Percentiles rank a stretch among this genome's conserved stretches.
phyloP scores from a whole-genome alignment of 2,888 invertebrate species.

The Magallana nippona region DNA sequence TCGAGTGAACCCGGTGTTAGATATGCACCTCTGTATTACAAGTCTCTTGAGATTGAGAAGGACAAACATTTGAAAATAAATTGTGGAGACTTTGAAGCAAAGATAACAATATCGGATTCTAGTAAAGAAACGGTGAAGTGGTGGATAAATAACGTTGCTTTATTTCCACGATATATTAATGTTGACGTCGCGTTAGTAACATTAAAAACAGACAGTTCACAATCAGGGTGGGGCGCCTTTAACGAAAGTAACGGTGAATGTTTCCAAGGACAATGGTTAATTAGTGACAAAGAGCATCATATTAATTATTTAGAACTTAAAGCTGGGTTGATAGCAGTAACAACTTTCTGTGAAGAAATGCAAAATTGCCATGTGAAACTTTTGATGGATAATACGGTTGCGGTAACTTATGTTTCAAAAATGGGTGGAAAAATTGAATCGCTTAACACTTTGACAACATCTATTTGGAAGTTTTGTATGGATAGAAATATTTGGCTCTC shows the following conservation, averaged over 20 bases:
- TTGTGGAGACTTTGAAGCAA: conserved; percentile 50
- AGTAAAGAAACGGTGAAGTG: not conserved
- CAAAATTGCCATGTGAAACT: conserved; percentile 25
- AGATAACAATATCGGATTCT: conserved; percentile 42
- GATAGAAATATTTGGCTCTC: conserved; percentile 46
- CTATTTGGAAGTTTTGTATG: conserved; percentile 49
- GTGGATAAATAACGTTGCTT: conserved; percentile 20
- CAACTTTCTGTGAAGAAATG: not conserved
- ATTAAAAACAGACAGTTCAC: no score
- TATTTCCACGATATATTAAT: conserved; percentile 20
- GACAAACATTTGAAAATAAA: conserved; percentile 38
- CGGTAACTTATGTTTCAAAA: conserved; percentile 30
- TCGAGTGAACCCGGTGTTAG: conserved; percentile 52
- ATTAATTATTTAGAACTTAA: conserved; percentile 44
- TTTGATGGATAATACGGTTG: conserved; percentile 40
- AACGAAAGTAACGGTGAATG: not conserved
- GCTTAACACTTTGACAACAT: conserved; percentile 33
- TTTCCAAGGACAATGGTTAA: not conserved
- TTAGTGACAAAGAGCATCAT: conserved; percentile 9
- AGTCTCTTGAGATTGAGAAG: conserved; percentile 52
- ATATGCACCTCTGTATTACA: conserved; percentile 52
- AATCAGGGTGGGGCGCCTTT: not conserved
- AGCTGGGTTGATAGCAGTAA: conserved; percentile 35
- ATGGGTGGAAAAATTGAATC: conserved; percentile 12
- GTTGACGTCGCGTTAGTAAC: no score